These are phyloP conservation scores for Bombus waltoni DNA, from an alignment of 1,140 invertebrate species.

Conservation along the genomic window DNA sequence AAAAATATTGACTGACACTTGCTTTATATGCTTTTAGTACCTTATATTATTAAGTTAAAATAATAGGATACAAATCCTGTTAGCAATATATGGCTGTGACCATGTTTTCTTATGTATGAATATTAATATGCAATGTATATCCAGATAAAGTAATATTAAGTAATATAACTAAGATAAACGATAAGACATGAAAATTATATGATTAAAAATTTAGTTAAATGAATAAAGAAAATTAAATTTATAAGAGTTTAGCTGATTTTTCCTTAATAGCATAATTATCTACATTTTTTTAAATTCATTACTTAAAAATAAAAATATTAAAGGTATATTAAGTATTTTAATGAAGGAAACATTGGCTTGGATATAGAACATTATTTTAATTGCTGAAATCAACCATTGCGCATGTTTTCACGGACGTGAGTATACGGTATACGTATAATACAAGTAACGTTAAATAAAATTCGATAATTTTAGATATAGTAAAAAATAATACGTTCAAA, in stretches of 20 bases:
- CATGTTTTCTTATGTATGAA: slow-evolving; percentile 63
- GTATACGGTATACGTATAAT: not conserved
- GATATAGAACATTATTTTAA: not conserved
- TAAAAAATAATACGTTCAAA: not conserved
- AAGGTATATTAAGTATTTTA: not conserved
- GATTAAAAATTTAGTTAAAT: slow-evolving; percentile 3
- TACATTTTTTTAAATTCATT: not conserved
- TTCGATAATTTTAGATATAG: not conserved
- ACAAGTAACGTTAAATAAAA: not conserved
- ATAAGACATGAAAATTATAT: slow-evolving; percentile 11
- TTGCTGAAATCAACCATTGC: not conserved
- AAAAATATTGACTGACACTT: slow-evolving; percentile 48
- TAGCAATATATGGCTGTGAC: slow-evolving; percentile 74
- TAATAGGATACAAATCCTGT: slow-evolving; percentile 48
- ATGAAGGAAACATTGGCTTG: not conserved
- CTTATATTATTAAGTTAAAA: slow-evolving; percentile 65
- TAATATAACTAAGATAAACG: slow-evolving; percentile 23
- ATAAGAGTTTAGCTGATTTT: not conserved
- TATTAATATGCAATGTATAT: slow-evolving; percentile 50
- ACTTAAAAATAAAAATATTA: not conserved
- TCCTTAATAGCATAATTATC: not conserved
- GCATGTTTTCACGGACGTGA: not conserved
- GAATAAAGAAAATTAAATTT: not conserved
- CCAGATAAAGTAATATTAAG: slow-evolving; percentile 45
- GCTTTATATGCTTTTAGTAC: slow-evolving; percentile 63